These are phyloP conservation scores for Dioctria rufipes DNA, from an alignment of 2,888 invertebrate species.

Conservation along the genomic window DNA sequence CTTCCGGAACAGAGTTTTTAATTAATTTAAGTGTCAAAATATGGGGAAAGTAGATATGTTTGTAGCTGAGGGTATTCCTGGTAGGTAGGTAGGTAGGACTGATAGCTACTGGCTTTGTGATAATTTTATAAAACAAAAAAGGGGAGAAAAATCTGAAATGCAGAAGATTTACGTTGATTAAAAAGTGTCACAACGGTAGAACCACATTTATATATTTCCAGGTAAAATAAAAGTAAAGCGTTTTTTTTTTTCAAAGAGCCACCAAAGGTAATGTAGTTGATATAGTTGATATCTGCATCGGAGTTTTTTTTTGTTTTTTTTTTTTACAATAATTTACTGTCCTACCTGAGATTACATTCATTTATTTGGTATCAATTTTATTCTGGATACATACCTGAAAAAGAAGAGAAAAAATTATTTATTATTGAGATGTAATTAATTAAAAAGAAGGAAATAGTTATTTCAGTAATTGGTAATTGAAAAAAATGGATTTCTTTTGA, in stretches of 20 bases:
- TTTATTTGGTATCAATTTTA: too few species aligned
- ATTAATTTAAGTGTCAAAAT: slow-evolving; percentile 48
- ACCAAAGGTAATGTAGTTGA: too few species aligned
- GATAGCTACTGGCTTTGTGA: not conserved
- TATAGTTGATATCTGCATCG: too few species aligned
- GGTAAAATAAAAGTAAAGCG: too few species aligned
- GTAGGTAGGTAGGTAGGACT: too few species aligned
- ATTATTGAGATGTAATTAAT: too few species aligned
- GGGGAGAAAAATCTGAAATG: not conserved
- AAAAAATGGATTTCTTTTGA: too few species aligned
- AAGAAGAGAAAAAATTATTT: not conserved
- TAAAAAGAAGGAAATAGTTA: too few species aligned
- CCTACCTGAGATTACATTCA: not conserved
- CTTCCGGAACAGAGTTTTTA: slow-evolving; percentile 21
- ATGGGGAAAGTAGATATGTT: not conserved
- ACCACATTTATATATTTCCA: not conserved
- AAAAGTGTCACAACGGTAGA: not conserved
- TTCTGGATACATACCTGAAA: slow-evolving; percentile 1
- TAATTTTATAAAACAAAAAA: not conserved
- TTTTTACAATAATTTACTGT: not conserved
- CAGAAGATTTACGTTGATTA: slow-evolving; percentile 6
- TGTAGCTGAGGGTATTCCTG: too few species aligned
- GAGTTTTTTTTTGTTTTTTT: too few species aligned
- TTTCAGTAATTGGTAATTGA: too few species aligned
- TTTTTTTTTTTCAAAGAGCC: too few species aligned